A percentile compares a stretch with the other conserved stretches of the same genome.
These are phyloP conservation scores for Orientallactaga bullata DNA, from an alignment of 2,113 vertebrate species.

Conservation along the genomic window DNA sequence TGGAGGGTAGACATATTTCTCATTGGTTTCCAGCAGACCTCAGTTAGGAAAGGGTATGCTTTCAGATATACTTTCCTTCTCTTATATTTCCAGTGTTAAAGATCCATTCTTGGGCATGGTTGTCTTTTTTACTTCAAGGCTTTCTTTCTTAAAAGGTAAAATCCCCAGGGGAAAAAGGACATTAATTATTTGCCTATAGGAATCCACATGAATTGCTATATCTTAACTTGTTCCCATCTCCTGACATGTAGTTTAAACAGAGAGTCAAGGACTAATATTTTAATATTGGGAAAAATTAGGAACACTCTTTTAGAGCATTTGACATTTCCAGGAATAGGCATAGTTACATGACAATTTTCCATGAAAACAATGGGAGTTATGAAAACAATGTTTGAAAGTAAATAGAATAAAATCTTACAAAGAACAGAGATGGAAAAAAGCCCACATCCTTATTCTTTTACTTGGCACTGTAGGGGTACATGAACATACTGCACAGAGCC, in stretches of 20 bases:
- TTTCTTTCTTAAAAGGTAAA: constrained; percentile 22
- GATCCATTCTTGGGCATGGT: background rate
- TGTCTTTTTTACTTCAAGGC: background rate
- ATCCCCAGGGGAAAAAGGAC: background rate
- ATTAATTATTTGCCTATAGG: background rate
- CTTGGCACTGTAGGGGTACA: fast-evolving
- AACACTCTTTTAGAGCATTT: background rate
- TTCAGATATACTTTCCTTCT: background rate
- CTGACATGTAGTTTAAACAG: background rate
- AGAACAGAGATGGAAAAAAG: background rate
- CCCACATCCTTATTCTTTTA: background rate
- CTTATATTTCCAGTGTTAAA: background rate
- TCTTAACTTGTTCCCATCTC: constrained; percentile 29
- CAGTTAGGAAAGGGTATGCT: background rate
- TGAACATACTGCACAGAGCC: background rate
- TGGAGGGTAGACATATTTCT: background rate
- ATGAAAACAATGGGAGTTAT: background rate
- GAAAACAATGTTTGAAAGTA: background rate
- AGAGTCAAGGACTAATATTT: background rate
- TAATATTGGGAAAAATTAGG: background rate
- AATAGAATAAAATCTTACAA: background rate
- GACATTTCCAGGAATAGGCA: background rate
- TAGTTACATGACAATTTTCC: background rate
- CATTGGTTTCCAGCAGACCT: background rate
- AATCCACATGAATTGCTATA: background rate